phyloP scores from a whole-genome alignment of 2,888 invertebrate genomes.

The Cerceris ruficornis region DNA sequence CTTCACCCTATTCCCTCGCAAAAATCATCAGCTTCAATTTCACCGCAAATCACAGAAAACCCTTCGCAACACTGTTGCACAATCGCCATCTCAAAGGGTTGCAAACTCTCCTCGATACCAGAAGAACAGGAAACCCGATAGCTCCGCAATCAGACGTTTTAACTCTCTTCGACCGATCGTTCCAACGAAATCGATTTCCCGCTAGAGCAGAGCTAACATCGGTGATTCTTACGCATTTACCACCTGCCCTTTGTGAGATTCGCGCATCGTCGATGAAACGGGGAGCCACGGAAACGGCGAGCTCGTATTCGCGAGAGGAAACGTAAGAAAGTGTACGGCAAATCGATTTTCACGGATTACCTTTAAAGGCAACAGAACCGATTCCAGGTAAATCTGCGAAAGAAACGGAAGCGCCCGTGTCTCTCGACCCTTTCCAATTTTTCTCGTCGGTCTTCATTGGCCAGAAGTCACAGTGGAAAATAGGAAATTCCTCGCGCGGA shows the following conservation, averaged over 20 bases:
- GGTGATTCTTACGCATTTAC: constrained; percentile 15
- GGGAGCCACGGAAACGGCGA: neutral
- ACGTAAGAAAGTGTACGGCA: constrained; percentile 13
- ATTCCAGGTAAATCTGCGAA: constrained; percentile 7
- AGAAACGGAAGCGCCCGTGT: neutral
- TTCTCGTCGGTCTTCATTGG: too few species aligned
- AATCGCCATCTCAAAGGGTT: too few species aligned
- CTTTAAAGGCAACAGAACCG: constrained; percentile 3
- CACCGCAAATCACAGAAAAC: too few species aligned
- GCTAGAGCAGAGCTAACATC: neutral
- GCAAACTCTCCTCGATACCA: neutral
- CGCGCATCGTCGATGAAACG: neutral
- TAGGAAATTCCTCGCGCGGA: too few species aligned
- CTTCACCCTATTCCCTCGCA: too few species aligned
- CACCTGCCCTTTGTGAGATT: constrained; percentile 9
- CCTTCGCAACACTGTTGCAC: too few species aligned
- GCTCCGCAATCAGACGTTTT: neutral
- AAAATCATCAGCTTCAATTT: too few species aligned
- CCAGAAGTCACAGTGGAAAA: too few species aligned
- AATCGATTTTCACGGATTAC: constrained; percentile 22
- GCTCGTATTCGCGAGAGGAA: constrained; percentile 10
- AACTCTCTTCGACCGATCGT: neutral
- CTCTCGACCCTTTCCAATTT: neutral
- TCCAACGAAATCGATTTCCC: constrained; percentile 2
- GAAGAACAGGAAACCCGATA: neutral